A percentile compares a stretch with the other conserved stretches of the same genome.
These are phyloP conservation scores for Cepphus grylle DNA, from an alignment of 2,113 vertebrate species.

Conservation along the genomic window DNA sequence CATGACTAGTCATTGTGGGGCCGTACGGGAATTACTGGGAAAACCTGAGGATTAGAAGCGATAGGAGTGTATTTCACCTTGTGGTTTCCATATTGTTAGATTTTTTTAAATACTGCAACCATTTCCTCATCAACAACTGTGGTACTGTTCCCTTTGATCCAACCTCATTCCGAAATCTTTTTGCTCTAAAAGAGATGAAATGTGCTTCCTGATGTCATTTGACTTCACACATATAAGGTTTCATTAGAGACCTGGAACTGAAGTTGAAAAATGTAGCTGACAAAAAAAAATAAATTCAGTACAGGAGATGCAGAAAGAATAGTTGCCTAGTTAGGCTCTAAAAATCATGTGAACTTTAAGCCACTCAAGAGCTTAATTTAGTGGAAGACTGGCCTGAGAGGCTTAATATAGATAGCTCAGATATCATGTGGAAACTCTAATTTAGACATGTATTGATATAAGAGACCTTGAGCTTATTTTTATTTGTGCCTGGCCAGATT, in stretches of 20 bases:
- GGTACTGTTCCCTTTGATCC: background rate
- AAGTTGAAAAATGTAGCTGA: background rate
- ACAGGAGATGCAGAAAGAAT: background rate
- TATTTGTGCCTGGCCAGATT: background rate
- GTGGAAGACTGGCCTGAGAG: constrained; percentile 21
- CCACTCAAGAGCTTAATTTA: constrained; percentile 74
- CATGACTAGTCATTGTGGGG: background rate
- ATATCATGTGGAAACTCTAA: constrained; percentile 63
- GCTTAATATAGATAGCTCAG: constrained; percentile 70
- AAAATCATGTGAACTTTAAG: constrained; percentile 59
- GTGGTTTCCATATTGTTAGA: background rate
- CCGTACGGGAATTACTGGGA: background rate
- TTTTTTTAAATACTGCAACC: background rate
- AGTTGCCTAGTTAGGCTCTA: constrained; percentile 17
- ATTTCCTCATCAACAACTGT: background rate
- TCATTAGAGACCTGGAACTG: background rate
- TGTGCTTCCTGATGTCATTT: background rate
- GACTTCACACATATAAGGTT: background rate
- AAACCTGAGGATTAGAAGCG: background rate
- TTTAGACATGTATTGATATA: constrained; percentile 26
- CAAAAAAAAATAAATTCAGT: background rate
- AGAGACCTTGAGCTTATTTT: constrained; percentile 12
- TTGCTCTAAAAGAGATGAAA: background rate
- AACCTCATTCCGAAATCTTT: background rate
- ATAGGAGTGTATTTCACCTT: background rate